phyloP scores from a whole-genome alignment of 2,888 invertebrate genomes.

The Masnerella sp. region DNA sequence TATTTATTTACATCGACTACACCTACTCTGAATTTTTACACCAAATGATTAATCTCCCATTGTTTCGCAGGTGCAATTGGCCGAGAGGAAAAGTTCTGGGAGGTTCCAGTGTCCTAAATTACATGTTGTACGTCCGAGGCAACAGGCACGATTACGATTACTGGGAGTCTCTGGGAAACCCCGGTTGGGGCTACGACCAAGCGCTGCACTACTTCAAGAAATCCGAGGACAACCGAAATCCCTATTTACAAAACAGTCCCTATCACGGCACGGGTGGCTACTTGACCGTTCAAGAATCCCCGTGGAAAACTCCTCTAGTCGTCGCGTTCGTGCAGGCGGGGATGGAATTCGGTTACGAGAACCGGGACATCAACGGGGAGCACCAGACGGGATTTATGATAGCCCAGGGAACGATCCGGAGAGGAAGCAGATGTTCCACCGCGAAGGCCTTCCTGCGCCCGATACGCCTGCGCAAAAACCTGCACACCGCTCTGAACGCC shows the following conservation, averaged over 20 bases:
- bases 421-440: slow-evolving; percentile 91
- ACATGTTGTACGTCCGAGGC: slow-evolving; percentile 90
- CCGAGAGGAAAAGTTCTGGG: slow-evolving; percentile 89
- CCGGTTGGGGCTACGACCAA: slow-evolving; percentile 91
- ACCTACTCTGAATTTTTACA: too few species aligned
- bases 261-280: slow-evolving; percentile 90
- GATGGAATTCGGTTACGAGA: slow-evolving; percentile 88
- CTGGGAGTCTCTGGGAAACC: slow-evolving; percentile 90
- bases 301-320: slow-evolving; percentile 86
- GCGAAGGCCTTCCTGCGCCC: slow-evolving; percentile 91
- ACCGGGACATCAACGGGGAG: slow-evolving; percentile 89
- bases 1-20: too few species aligned
- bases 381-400: slow-evolving; percentile 92
- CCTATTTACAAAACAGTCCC: slow-evolving; percentile 85
- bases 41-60: too few species aligned
- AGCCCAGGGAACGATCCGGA: slow-evolving; percentile 89
- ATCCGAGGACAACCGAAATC: slow-evolving; percentile 92
- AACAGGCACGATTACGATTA: slow-evolving; percentile 85
- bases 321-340: slow-evolving; percentile 90
- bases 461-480: slow-evolving; percentile 83
- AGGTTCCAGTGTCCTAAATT: slow-evolving; percentile 90
- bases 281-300: slow-evolving; percentile 89
- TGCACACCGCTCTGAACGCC: slow-evolving; percentile 89
- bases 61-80: slow-evolving; percentile 81
- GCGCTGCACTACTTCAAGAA: slow-evolving; percentile 91